These are phyloP conservation scores for Lordiphosa collinella DNA, from an alignment of 1,140 invertebrate species.

Conservation along the genomic window DNA sequence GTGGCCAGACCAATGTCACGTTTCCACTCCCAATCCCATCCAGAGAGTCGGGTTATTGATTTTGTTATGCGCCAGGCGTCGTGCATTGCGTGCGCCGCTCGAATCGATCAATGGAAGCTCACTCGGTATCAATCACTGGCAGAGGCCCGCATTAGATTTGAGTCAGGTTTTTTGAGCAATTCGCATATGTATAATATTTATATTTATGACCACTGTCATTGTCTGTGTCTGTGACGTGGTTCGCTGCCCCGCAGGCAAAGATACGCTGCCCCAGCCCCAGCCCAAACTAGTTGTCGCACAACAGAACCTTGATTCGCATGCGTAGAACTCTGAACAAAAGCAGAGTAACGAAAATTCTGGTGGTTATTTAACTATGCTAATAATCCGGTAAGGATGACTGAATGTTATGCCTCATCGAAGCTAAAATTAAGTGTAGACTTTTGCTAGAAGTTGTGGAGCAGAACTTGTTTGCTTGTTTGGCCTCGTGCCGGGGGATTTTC, in stretches of 20 bases:
- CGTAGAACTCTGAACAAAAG: slow-evolving; percentile 54
- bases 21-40: slow-evolving; percentile 27
- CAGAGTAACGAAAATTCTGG: slow-evolving; percentile 48
- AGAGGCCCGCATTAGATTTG: slow-evolving; percentile 39
- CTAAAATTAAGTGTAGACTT: slow-evolving; percentile 10
- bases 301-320: slow-evolving; percentile 50
- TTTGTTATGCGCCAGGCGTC: slow-evolving; percentile 54
- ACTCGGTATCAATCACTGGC: slow-evolving; percentile 30
- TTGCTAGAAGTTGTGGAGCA: neutral
- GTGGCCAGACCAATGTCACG: slow-evolving; percentile 50
- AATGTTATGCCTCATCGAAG: slow-evolving; percentile 32
- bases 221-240: slow-evolving; percentile 27
- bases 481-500: slow-evolving; percentile 1
- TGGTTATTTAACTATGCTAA: slow-evolving; percentile 71
- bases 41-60: slow-evolving; percentile 1
- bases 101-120: slow-evolving; percentile 64
- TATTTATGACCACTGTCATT: slow-evolving; percentile 1
- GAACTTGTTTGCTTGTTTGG: slow-evolving; percentile 30
- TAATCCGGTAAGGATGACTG: slow-evolving; percentile 64
- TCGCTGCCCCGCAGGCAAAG: neutral
- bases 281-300: slow-evolving; percentile 44
- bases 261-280: neutral
- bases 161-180: slow-evolving; percentile 29
- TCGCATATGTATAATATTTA: slow-evolving; percentile 11
- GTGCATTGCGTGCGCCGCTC: slow-evolving; percentile 45